phyloP scores from a whole-genome alignment of 53 echinoderm and acorn worm genomes.

The Mesocentrotus franciscanus region DNA sequence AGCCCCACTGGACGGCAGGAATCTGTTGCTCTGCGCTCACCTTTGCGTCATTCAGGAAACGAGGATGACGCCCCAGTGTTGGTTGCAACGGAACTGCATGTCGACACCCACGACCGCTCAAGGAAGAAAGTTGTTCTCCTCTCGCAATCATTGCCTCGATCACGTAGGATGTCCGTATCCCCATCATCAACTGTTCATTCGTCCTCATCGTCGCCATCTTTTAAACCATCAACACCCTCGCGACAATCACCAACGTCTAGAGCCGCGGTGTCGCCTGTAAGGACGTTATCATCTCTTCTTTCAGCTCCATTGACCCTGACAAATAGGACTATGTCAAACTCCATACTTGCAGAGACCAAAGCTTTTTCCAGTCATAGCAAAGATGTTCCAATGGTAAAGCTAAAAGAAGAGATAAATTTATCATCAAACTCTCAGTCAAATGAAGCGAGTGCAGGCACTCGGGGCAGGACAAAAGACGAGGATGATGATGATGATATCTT shows the following conservation, averaged over 20 bases:
- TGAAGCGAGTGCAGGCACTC: conserved; percentile 40
- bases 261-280: neutral
- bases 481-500: conserved; percentile 53
- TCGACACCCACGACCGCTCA: conserved; percentile 7
- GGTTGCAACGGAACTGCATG: neutral
- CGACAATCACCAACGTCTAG: neutral
- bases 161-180: conserved; percentile 24
- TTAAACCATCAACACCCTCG: neutral
- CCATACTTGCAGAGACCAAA: neutral
- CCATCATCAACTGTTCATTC: conserved; percentile 1
- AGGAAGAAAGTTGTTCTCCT: conserved; percentile 45
- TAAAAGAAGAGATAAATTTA: neutral
- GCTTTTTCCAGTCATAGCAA: neutral
- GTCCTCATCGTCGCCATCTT: neutral
- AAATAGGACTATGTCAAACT: conserved; percentile 3
- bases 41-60: neutral
- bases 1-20: neutral
- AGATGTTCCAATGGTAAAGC: neutral
- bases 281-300: neutral
- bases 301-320: neutral
- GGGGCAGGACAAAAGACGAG: neutral
- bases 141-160: conserved; percentile 28
- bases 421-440: neutral
- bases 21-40: conserved; percentile 31
- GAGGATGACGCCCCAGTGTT: neutral